Percentiles rank a stretch among this genome's conserved stretches.
Evolutionary conservation across 2,113 vertebrate genomes (phyloP).

Genomic region (Toxostoma redivivum): DNA sequence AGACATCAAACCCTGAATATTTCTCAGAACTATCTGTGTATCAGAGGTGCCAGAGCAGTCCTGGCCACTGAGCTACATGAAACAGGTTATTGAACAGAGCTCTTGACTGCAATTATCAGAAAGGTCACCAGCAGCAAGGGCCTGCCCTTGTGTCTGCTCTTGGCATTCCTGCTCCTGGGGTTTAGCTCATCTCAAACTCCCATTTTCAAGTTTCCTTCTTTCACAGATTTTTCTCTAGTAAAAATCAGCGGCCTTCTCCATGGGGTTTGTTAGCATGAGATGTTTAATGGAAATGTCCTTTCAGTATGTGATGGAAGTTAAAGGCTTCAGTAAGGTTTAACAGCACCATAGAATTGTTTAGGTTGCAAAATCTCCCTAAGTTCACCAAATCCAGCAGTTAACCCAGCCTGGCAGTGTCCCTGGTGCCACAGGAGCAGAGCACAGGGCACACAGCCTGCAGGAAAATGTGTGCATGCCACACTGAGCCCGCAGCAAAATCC

Average conservation of each 20-base stretch:
- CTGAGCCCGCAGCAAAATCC: not conserved
- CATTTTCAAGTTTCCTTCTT: not conserved
- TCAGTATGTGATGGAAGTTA: not conserved
- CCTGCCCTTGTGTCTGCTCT: not conserved
- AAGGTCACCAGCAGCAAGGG: not conserved
- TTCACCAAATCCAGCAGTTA: not conserved
- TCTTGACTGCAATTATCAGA: not conserved
- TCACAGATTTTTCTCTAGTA: not conserved
- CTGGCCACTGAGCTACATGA: not conserved
- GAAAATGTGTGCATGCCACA: fast-evolving
- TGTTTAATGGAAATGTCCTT: not conserved
- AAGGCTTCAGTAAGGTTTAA: not conserved
- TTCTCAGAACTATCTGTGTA: not conserved
- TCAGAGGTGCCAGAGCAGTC: not conserved
- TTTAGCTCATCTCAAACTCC: not conserved
- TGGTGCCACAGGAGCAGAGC: not conserved
- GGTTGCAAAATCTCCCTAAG: not conserved
- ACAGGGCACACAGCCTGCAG: not conserved
- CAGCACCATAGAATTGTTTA: not conserved
- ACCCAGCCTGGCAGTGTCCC: not conserved
- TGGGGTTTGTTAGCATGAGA: not conserved
- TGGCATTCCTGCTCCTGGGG: not conserved
- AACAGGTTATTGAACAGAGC: not conserved
- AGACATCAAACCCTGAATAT: not conserved
- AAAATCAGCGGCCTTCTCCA: not conserved